Evolutionary conservation across 2,113 vertebrate genomes (phyloP), one percentile per base, ranked within the genome.

Genomic region (Thalassoma bifasciatum): DNA sequence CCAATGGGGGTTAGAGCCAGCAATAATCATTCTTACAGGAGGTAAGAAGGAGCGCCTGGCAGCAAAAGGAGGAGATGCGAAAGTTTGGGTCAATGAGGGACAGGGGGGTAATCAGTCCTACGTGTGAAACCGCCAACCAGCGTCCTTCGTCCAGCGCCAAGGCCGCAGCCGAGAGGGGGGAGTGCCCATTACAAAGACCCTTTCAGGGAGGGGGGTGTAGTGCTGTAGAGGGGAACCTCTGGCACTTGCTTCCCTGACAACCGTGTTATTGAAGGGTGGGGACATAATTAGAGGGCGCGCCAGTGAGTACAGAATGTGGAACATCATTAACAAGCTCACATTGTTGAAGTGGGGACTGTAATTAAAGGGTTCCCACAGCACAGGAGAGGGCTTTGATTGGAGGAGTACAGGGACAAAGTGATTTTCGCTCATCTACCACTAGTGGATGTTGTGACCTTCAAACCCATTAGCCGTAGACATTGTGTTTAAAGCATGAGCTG

Each of bases 281-380:
- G 84, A 80, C 68, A 2, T 77, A 91, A 92, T 92, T 90, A 92
- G 77, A 77, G 66, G 86, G 72, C 44, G 42, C 63, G 58, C 78
- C 75, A 85, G 77, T 62, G 71, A 86, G 79, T 75, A 83, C 81
- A 87, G 84, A 87, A 89, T 82, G 63, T 82, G 90, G 81, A 89
- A 87, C 88, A 89, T 93, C 90, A 90, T 93, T 90, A 93, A 86
- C 82, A 82, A 89, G 85, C 83, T 86, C 90, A 86, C 85, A 87
- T 81, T 88, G 82, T 86, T 86, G 85, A 89, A 90, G 82, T 74
- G 78, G 86, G 81, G 85, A 85, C 74, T 81, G 82, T 92, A 92
- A 94, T 93, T 93, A 93, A 88, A 88, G 87, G 66, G 73, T 78
- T 87, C 68, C 83, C 66, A 52, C 83, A 70, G 82, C 75, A 70